Evolutionary conservation across 2,797 vertebrate genomes (phyloP).

Genomic region (Amphiprion clarkii): DNA sequence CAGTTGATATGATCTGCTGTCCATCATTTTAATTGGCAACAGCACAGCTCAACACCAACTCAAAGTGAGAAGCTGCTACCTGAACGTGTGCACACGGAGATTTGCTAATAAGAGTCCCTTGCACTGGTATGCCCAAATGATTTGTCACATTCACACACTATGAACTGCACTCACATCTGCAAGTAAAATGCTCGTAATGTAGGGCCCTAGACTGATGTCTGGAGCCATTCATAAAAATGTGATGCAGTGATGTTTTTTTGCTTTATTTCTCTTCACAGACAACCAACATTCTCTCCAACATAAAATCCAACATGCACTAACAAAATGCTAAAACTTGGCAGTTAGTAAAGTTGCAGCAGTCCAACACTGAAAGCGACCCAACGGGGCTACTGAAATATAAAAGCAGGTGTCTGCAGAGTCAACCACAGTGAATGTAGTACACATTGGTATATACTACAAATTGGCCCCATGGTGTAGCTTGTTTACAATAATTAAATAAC

Average conservation of each 20-base stretch:
- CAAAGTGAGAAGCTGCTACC: background rate
- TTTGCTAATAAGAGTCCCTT: background rate
- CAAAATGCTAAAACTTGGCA: background rate
- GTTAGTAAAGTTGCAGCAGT: background rate
- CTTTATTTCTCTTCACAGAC: too few relatives aligned
- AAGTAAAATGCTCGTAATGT: background rate
- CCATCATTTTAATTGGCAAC: background rate
- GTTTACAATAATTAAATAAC: slow-evolving; percentile 31
- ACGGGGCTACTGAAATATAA: background rate
- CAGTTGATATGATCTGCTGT: background rate
- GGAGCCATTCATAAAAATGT: too few relatives aligned
- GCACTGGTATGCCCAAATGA: background rate
- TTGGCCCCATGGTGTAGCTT: background rate
- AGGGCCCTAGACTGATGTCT: background rate
- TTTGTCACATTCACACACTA: background rate
- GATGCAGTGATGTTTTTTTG: too few relatives aligned
- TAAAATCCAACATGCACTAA: background rate
- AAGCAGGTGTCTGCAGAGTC: slow-evolving; percentile 5
- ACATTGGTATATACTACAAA: background rate
- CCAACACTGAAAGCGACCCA: background rate
- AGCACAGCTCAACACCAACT: background rate
- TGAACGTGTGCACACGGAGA: background rate
- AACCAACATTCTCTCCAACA: too few relatives aligned
- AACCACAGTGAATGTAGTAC: slow-evolving; percentile 7
- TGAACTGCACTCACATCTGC: background rate